Percentiles rank a stretch among this genome's conserved stretches.
Conservation (phyloP, 2,888 invertebrate species). For the Hymenopus coronatus region DNA sequence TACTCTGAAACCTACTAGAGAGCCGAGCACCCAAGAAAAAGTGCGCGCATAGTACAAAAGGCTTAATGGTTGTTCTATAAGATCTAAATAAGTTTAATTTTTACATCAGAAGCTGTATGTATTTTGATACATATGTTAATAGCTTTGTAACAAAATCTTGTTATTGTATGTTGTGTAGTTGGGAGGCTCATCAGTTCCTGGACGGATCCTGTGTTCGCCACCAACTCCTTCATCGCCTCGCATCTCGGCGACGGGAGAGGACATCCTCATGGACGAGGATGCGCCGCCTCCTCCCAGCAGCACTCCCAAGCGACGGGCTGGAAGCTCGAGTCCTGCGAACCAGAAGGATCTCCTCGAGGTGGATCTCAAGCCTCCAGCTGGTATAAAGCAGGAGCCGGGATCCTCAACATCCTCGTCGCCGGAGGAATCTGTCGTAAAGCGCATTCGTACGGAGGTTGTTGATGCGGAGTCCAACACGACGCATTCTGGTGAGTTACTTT, state of each 20-base stretch:
- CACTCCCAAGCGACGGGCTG: conserved; percentile 39
- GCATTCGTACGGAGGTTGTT: conserved; percentile 75
- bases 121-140: too few relatives aligned
- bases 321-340: conserved; percentile 24
- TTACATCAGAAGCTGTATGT: too few relatives aligned
- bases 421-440: conserved; percentile 63
- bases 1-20: too few relatives aligned
- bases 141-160: too few relatives aligned
- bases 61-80: too few relatives aligned
- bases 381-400: conserved; percentile 59
- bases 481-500: conserved; percentile 74
- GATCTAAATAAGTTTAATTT: too few relatives aligned
- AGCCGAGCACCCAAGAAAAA: too few relatives aligned
- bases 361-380: conserved; percentile 45
- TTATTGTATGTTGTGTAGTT: not conserved
- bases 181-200: not conserved
- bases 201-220: conserved; percentile 53
- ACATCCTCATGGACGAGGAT: conserved; percentile 40
- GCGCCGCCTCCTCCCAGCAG: conserved; percentile 33
- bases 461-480: conserved; percentile 90
- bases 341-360: conserved; percentile 39
- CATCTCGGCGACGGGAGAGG: conserved; percentile 40
- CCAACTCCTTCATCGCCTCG: conserved; percentile 67
- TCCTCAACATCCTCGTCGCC: conserved; percentile 60
- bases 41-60: too few relatives aligned